Conservation (phyloP, 2,797 vertebrate genomes). For the Anniella stebbinsi region DNA sequence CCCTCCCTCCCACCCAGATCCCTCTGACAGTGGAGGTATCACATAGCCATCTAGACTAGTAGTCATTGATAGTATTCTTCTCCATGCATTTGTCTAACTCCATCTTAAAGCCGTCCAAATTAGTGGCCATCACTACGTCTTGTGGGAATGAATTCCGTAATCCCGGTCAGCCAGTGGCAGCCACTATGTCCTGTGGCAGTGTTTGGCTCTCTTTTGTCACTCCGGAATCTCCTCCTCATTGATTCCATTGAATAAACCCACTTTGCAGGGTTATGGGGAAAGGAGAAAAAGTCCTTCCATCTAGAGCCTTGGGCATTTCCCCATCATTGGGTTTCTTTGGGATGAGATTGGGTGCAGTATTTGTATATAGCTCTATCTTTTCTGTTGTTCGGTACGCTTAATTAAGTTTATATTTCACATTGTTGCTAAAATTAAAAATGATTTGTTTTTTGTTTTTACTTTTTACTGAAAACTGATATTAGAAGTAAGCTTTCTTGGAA, state of each 20-base stretch:
- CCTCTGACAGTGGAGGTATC: too few relatives aligned
- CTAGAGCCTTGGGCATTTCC: background rate
- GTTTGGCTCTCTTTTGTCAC: background rate
- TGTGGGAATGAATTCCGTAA: too few relatives aligned
- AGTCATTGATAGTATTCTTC: too few relatives aligned
- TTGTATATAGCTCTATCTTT: background rate
- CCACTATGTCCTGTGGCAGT: too few relatives aligned
- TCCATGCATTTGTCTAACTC: too few relatives aligned
- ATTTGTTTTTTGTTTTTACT: constrained; percentile 59
- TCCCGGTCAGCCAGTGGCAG: too few relatives aligned
- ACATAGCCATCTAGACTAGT: too few relatives aligned
- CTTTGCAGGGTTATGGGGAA: background rate
- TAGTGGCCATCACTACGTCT: too few relatives aligned
- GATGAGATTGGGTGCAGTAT: background rate
- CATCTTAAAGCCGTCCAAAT: too few relatives aligned
- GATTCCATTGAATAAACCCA: background rate
- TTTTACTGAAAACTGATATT: constrained; percentile 50
- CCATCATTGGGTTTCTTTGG: background rate
- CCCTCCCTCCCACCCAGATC: too few relatives aligned
- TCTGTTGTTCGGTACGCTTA: accelerated
- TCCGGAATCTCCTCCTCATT: background rate
- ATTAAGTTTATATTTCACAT: constrained; percentile 53
- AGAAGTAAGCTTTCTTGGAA: constrained; percentile 50
- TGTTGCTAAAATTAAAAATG: constrained; percentile 46
- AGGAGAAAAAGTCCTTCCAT: background rate